Percentiles rank a stretch among this genome's conserved stretches.
Conservation (phyloP, 1,140 invertebrate species). For the Melitaea cinxia region DNA sequence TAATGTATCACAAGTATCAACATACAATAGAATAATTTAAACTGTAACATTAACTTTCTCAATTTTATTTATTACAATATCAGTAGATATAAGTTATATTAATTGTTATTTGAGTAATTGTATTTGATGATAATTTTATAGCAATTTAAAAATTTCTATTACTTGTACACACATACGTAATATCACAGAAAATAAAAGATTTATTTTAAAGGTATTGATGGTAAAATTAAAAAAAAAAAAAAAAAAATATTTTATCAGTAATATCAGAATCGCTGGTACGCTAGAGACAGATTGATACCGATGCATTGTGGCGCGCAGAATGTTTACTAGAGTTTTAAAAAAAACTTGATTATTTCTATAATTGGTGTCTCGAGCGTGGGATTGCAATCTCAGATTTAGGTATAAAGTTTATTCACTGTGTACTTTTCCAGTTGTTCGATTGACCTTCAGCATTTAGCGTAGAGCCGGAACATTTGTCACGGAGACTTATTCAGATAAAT, state of each 20-base stretch:
- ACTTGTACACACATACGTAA: no score
- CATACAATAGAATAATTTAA: no score
- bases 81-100: no score
- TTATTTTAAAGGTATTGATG: no score
- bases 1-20: no score
- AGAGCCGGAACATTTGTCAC: constrained; percentile 61
- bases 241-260: not conserved
- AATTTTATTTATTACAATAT: no score
- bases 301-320: constrained; percentile 16
- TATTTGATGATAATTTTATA: no score
- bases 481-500: constrained; percentile 50
- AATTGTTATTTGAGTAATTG: no score
- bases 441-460: constrained; percentile 71
- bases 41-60: no score
- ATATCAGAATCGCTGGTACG: not conserved
- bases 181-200: no score
- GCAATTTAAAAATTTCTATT: no score
- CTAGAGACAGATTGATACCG: not conserved
- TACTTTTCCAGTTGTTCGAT: constrained; percentile 64
- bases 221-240: no score
- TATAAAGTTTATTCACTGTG: constrained; percentile 70
- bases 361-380: constrained; percentile 67
- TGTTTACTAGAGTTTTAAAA: constrained; percentile 39
- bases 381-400: constrained; percentile 69
- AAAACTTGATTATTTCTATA: constrained; percentile 70